A percentile compares a stretch with the other conserved stretches of the same genome.
phyloP scores from a whole-genome alignment of 2,797 vertebrate species.

The Chiroxiphia lanceolata region DNA sequence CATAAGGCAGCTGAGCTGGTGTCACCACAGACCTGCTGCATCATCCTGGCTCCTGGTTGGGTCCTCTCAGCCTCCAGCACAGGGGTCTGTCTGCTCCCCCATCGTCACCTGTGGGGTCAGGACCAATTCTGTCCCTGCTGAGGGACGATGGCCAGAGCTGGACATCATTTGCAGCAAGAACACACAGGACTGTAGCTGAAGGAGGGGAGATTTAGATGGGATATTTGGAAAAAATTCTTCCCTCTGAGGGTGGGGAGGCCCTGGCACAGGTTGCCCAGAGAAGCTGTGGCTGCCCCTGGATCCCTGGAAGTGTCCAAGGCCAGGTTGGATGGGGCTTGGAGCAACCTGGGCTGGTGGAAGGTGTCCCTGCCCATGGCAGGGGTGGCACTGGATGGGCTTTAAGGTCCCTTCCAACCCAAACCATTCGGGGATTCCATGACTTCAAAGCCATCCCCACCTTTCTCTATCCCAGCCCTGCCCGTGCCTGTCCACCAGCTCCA shows the following conservation, averaged over 20 bases:
- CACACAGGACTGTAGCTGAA: accelerated
- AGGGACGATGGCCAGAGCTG: accelerated
- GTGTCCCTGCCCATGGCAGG: background rate
- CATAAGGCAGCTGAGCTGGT: background rate
- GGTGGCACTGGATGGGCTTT: accelerated
- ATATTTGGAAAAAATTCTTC: accelerated
- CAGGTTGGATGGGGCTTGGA: background rate
- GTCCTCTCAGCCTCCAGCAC: accelerated
- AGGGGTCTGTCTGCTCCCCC: background rate
- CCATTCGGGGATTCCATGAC: accelerated
- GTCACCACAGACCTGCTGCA: background rate
- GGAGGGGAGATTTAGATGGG: accelerated
- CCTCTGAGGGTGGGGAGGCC: background rate
- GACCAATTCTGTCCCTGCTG: background rate
- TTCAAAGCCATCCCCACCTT: background rate
- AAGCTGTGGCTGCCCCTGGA: background rate
- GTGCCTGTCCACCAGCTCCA: accelerated
- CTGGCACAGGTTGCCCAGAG: background rate
- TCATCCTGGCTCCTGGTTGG: accelerated
- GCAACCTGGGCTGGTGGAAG: accelerated
- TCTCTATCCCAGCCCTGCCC: too few species aligned
- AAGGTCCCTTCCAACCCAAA: background rate
- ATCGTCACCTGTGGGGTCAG: accelerated
- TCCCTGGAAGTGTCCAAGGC: background rate
- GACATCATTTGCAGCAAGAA: accelerated